A percentile compares a stretch with the other conserved stretches of the same genome.
phyloP scores from a whole-genome alignment of 2,113 vertebrate genomes.

The Trochalopteron elliotii region DNA sequence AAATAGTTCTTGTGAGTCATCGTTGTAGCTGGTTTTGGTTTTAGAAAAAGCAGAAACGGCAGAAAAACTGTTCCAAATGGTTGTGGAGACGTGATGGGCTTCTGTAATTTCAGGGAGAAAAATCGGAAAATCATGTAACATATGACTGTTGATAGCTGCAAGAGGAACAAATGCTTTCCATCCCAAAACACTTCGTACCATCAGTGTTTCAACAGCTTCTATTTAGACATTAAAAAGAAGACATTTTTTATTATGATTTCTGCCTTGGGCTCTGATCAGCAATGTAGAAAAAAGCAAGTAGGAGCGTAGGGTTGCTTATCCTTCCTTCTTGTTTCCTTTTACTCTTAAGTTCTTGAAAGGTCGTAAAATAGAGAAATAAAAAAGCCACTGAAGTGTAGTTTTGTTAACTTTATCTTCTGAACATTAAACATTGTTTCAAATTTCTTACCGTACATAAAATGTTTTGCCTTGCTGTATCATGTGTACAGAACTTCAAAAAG shows the following conservation, averaged over 20 bases:
- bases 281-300: constrained; percentile 36
- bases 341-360: constrained; percentile 56
- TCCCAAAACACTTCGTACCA: constrained; percentile 66
- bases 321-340: constrained; percentile 68
- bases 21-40: not conserved
- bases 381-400: constrained; percentile 69
- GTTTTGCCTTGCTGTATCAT: constrained; percentile 76
- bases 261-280: constrained; percentile 65
- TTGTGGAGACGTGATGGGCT: not conserved
- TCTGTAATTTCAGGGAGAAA: constrained; percentile 24
- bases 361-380: constrained; percentile 75
- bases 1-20: not conserved
- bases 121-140: constrained; percentile 49
- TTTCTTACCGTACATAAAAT: constrained; percentile 84
- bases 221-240: constrained; percentile 66
- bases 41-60: not conserved
- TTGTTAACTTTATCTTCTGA: constrained; percentile 76
- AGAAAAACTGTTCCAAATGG: not conserved
- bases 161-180: constrained; percentile 73
- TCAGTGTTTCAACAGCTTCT: constrained; percentile 70
- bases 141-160: constrained; percentile 69
- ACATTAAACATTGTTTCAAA: constrained; percentile 87
- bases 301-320: constrained; percentile 35
- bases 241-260: constrained; percentile 66
- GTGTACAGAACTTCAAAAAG: constrained; percentile 83